A percentile compares a stretch with the other conserved stretches of the same genome.
Conservation (phyloP, 1,140 invertebrate species). For the Tachypleus tridentatus region DNA sequence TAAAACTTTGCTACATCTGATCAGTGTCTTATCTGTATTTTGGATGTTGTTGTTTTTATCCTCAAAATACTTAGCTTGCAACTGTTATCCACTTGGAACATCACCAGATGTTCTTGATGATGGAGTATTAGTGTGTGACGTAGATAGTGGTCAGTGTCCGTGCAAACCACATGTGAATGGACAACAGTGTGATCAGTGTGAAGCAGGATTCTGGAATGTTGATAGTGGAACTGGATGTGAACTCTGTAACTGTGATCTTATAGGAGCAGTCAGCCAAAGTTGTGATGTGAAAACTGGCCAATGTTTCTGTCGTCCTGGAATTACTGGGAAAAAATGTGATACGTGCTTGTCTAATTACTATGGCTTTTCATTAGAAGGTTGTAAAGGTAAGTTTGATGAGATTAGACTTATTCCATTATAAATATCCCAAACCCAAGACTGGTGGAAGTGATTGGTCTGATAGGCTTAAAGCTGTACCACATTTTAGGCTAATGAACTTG, state of each 20-base stretch:
- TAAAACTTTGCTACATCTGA: no score
- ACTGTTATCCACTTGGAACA: constrained; percentile 58
- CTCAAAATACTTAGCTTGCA: constrained; percentile 38
- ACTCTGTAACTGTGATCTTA: constrained; percentile 67
- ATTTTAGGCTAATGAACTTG: no score
- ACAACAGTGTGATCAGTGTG: constrained; percentile 75
- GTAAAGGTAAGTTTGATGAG: constrained; percentile 36
- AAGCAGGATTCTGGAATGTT: constrained; percentile 80
- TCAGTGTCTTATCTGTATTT: no score
- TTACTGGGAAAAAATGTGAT: constrained; percentile 71
- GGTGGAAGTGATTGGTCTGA: background rate
- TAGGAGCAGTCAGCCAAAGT: constrained; percentile 68
- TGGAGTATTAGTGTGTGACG: constrained; percentile 50
- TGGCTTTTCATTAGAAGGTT: constrained; percentile 74
- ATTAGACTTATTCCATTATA: background rate
- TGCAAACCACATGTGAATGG: constrained; percentile 82
- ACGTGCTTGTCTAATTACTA: constrained; percentile 71
- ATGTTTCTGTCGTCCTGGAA: constrained; percentile 71
- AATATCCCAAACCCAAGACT: background rate
- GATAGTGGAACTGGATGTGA: constrained; percentile 50
- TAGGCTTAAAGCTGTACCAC: no score
- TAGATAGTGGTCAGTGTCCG: constrained; percentile 65
- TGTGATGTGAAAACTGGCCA: constrained; percentile 66
- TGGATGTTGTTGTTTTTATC: constrained; percentile 68
- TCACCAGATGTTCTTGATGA: constrained; percentile 44